These are phyloP conservation scores for Mantis religiosa DNA, from an alignment of 2,888 invertebrate species.

Conservation along the genomic window DNA sequence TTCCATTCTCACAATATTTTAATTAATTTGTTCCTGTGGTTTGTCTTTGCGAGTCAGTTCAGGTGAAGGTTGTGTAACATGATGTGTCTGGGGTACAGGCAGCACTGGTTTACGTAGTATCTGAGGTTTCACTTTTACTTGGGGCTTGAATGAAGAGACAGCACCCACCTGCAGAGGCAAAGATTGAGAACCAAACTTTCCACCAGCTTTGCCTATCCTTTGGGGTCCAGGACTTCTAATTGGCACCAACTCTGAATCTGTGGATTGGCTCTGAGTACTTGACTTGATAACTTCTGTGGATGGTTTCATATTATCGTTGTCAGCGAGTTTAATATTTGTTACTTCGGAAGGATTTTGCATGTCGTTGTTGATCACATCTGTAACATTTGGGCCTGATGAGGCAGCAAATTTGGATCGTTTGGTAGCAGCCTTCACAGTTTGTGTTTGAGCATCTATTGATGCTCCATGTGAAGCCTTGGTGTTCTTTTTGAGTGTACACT, in stretches of 20 bases:
- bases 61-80: slow-evolving; percentile 17
- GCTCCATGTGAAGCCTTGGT: slow-evolving; percentile 42
- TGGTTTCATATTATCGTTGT: slow-evolving; percentile 19
- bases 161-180: slow-evolving; percentile 31
- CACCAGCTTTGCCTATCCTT: slow-evolving; percentile 50
- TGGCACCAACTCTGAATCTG: slow-evolving; percentile 28
- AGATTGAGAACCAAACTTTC: slow-evolving; percentile 55
- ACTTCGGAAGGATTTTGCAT: slow-evolving; percentile 9
- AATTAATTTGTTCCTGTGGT: slow-evolving; percentile 13
- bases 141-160: slow-evolving; percentile 55
- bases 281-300: slow-evolving; percentile 29
- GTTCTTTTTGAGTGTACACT: slow-evolving; percentile 72
- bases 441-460: slow-evolving; percentile 35
- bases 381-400: slow-evolving; percentile 9
- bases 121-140: slow-evolving; percentile 75
- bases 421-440: slow-evolving; percentile 31
- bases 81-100: slow-evolving; percentile 39
- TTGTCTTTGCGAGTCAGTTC: slow-evolving; percentile 22
- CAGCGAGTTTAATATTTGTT: neutral
- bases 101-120: slow-evolving; percentile 66
- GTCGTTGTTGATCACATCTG: slow-evolving; percentile 31
- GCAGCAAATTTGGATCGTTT: slow-evolving; percentile 32
- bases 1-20: neutral
- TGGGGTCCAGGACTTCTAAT: slow-evolving; percentile 51
- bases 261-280: slow-evolving; percentile 23